Percentiles rank a stretch among this genome's conserved stretches.
These are phyloP conservation scores for Cotesia typhae DNA, from an alignment of 1,140 invertebrate genomes.

Conservation along the genomic window DNA sequence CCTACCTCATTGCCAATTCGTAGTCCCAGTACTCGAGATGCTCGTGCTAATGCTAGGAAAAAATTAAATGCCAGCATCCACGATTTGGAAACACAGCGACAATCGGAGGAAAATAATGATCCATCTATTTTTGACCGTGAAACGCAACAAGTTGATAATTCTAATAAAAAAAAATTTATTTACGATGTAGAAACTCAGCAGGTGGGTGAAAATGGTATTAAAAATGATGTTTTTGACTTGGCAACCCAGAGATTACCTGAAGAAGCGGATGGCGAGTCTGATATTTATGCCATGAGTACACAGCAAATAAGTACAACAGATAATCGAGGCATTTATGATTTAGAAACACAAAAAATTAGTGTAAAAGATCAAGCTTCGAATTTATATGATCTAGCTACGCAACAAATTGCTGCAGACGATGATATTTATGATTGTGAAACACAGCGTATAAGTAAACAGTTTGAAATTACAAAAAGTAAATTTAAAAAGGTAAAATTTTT, in stretches of 20 bases:
- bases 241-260: background rate
- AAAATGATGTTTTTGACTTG: background rate
- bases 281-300: slow-evolving; percentile 16
- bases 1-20: background rate
- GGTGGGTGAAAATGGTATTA: background rate
- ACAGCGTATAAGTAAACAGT: background rate
- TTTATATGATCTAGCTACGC: slow-evolving; percentile 24
- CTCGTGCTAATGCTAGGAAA: background rate
- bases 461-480: slow-evolving; percentile 13
- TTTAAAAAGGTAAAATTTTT: slow-evolving; percentile 1
- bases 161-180: slow-evolving; percentile 18
- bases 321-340: slow-evolving; percentile 29
- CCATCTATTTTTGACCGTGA: slow-evolving; percentile 12
- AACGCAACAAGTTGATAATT: slow-evolving; percentile 6
- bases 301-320: background rate
- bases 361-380: no score
- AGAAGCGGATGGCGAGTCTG: background rate
- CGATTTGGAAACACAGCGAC: slow-evolving; percentile 34
- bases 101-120: background rate
- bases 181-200: slow-evolving; percentile 23
- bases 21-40: background rate
- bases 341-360: slow-evolving; percentile 35
- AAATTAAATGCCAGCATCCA: slow-evolving; percentile 27
- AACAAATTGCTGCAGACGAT: slow-evolving; percentile 1
- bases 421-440: slow-evolving; percentile 22